A percentile compares a stretch with the other conserved stretches of the same genome.
Conservation (phyloP, 2,113 vertebrate species). For the Vulpes ferrilata region DNA sequence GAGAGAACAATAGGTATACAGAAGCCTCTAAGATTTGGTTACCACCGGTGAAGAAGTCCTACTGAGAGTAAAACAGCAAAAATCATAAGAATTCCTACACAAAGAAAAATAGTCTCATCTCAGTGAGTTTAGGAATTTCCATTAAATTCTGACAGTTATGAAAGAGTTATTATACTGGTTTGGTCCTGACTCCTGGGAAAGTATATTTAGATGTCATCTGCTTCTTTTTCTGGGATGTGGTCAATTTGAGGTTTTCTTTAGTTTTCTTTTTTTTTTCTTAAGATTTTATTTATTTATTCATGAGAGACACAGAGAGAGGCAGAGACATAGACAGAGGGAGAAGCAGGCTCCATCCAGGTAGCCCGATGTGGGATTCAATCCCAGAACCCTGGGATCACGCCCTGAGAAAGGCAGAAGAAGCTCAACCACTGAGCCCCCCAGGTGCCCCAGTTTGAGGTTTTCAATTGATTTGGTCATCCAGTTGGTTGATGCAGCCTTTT, state of each 20-base stretch:
- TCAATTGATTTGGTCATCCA: not conserved
- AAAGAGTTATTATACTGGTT: not conserved
- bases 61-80: not conserved
- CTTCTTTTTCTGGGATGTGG: not conserved
- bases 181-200: not conserved
- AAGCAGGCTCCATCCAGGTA: no score
- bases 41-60: not conserved
- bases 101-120: not conserved
- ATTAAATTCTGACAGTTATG: not conserved
- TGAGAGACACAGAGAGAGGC: no score
- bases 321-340: no score
- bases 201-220: not conserved
- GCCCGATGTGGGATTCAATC: no score
- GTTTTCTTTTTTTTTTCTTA: no score
- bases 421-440: no score
- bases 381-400: no score
- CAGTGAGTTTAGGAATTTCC: not conserved
- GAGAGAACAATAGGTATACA: not conserved
- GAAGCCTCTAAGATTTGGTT: not conserved
- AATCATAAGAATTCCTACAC: not conserved
- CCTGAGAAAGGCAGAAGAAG: no score
- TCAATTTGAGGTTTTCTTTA: not conserved
- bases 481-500: not conserved
- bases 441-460: not conserved
- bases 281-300: no score